phyloP scores from a whole-genome alignment of 2,888 invertebrate genomes.

The Gastracanthus pulcherrimus region DNA sequence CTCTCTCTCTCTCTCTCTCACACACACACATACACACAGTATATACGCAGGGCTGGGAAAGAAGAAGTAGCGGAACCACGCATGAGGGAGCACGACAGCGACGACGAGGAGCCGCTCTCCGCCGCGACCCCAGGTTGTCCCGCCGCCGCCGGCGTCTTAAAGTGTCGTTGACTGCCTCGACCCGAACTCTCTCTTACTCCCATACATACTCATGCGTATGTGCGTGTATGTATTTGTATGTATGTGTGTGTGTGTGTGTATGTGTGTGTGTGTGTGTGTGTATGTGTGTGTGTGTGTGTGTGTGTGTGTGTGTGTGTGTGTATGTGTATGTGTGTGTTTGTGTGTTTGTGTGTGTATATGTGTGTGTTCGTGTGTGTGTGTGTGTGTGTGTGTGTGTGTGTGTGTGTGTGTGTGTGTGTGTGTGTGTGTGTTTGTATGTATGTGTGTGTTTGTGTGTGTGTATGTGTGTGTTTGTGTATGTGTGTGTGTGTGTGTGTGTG shows the following conservation, averaged over 20 bases:
- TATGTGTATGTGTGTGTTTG: not conserved
- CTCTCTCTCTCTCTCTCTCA: constrained; percentile 61
- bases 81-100: constrained; percentile 67
- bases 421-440: not conserved
- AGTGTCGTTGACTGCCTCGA: constrained; percentile 68
- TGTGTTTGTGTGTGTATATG: not conserved
- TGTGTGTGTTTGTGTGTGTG: not conserved
- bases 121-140: constrained; percentile 64
- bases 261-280: not conserved
- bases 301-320: not conserved
- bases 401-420: not conserved
- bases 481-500: not conserved
- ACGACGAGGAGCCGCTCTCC: constrained; percentile 59
- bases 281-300: not conserved
- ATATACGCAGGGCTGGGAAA: constrained; percentile 65
- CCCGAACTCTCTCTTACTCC: not conserved
- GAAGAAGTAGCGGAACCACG: constrained; percentile 67
- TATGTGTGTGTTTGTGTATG: not conserved
- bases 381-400: not conserved
- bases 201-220: not conserved
- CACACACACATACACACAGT: too few species aligned
- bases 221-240: not conserved
- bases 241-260: not conserved
- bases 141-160: constrained; percentile 62
- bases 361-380: not conserved